These are phyloP conservation scores for Bostrychus sinensis DNA, from an alignment of 2,113 vertebrate species.

Conservation along the genomic window DNA sequence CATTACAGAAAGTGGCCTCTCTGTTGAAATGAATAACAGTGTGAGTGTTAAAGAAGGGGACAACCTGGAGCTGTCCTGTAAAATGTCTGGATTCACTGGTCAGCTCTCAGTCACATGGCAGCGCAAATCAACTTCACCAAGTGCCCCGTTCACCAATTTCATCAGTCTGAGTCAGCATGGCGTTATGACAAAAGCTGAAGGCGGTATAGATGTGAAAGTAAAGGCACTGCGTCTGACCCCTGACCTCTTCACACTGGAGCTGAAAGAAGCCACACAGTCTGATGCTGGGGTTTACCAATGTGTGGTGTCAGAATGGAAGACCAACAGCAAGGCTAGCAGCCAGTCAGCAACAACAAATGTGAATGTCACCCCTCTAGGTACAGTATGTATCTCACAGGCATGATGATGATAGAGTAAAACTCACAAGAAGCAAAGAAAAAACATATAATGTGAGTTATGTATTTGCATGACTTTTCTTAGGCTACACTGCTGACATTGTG, in stretches of 20 bases:
- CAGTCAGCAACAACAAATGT: constrained; percentile 57
- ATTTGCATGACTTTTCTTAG: constrained; percentile 7
- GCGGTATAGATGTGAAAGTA: constrained; percentile 33
- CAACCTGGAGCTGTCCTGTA: constrained; percentile 75
- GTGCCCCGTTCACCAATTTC: constrained; percentile 30
- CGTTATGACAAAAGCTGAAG: constrained; percentile 34
- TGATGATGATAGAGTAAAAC: too few species aligned
- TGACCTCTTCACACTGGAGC: constrained; percentile 75
- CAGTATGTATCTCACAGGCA: background rate
- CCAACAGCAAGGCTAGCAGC: constrained; percentile 41
- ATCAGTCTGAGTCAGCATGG: constrained; percentile 77
- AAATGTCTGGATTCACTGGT: constrained; percentile 59
- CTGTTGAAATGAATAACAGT: constrained; percentile 50
- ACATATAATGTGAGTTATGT: background rate
- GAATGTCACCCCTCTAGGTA: constrained; percentile 75
- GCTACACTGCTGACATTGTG: background rate
- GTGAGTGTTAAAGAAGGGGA: constrained; percentile 67
- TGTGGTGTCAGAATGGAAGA: constrained; percentile 68
- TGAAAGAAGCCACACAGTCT: constrained; percentile 58
- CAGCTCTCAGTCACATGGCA: constrained; percentile 83
- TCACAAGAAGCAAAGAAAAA: too few species aligned
- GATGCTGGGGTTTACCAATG: constrained; percentile 79
- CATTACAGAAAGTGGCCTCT: constrained; percentile 74
- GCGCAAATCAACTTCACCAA: constrained; percentile 35
- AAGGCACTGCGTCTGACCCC: constrained; percentile 60